Evolutionary conservation across 2,113 vertebrate species (phyloP).

Genomic region (Brachionichthys hirsutus): DNA sequence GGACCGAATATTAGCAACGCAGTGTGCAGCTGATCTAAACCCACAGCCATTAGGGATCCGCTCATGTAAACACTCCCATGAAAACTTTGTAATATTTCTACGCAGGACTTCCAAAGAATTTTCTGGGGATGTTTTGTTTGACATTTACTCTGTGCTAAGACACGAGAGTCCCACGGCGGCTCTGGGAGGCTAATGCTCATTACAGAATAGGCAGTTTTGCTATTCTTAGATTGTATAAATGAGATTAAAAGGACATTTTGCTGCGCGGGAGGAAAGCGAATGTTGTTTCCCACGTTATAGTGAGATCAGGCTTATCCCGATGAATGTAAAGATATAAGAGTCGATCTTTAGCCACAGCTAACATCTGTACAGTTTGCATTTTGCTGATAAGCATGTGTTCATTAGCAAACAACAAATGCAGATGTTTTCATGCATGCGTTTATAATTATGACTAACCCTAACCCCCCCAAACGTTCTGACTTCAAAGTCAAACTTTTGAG

Average conservation of each 20-base stretch:
- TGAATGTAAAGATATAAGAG: no score
- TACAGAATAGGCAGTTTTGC: constrained; percentile 4
- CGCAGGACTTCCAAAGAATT: constrained; percentile 13
- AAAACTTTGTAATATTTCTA: constrained; percentile 37
- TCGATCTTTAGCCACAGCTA: no score
- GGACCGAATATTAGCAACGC: constrained; percentile 43
- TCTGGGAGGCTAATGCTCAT: constrained; percentile 25
- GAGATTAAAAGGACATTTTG: constrained; percentile 10
- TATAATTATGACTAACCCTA: no score
- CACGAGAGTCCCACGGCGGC: constrained; percentile 22
- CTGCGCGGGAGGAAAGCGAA: not conserved
- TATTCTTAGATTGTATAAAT: no score
- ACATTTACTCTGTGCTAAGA: constrained; percentile 44
- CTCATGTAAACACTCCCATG: constrained; percentile 31
- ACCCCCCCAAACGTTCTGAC: no score
- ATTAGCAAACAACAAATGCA: no score
- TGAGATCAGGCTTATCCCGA: not conserved
- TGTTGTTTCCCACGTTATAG: not conserved
- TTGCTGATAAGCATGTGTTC: no score
- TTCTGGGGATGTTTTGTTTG: constrained; percentile 28
- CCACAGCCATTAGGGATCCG: constrained; percentile 47
- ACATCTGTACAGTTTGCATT: no score
- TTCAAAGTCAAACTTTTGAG: no score
- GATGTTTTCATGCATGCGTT: no score
- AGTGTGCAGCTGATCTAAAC: constrained; percentile 26